These are phyloP conservation scores for Pachyseris speciosa DNA, from an alignment of 64 coral and sea anemone genomes.

Conservation along the genomic window DNA sequence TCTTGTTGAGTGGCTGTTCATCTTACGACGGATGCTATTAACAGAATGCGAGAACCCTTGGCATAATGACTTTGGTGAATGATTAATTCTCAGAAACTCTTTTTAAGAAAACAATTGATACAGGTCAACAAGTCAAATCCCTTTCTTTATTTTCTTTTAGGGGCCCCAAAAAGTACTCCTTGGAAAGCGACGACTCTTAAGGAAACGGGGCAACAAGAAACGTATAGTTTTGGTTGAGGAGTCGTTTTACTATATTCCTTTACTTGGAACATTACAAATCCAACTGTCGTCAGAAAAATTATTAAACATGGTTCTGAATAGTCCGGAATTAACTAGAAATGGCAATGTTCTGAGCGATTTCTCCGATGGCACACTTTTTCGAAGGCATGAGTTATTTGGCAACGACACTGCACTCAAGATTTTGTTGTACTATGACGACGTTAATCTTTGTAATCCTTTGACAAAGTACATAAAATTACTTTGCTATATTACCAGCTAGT, in stretches of 20 bases:
- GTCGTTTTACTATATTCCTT: slow-evolving; percentile 28
- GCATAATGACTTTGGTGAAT: neutral
- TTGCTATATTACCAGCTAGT: slow-evolving; percentile 44
- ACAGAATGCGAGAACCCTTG: neutral
- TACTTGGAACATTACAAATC: slow-evolving; percentile 29
- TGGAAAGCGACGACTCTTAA: neutral
- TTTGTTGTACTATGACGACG: slow-evolving; percentile 24
- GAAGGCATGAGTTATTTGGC: slow-evolving; percentile 22
- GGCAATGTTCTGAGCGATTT: neutral
- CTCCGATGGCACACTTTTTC: slow-evolving; percentile 21
- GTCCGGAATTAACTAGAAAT: neutral
- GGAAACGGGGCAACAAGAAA: slow-evolving; percentile 24
- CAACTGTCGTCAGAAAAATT: slow-evolving; percentile 3
- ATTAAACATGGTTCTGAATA: slow-evolving; percentile 14
- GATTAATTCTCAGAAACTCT: neutral
- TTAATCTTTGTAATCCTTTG: slow-evolving; percentile 38
- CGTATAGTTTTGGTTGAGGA: neutral
- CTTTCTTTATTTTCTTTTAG: slow-evolving; percentile 18
- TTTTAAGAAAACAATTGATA: neutral
- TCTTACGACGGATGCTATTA: neutral
- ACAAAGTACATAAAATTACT: slow-evolving; percentile 34
- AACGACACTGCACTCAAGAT: slow-evolving; percentile 6
- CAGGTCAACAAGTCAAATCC: neutral
- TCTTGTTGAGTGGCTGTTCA: neutral
- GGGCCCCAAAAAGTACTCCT: slow-evolving; percentile 7